Percentiles rank a stretch among this genome's conserved stretches.
These are phyloP conservation scores for Phenganax marumi DNA, from an alignment of 92 coral and sea anemone species.

Conservation along the genomic window DNA sequence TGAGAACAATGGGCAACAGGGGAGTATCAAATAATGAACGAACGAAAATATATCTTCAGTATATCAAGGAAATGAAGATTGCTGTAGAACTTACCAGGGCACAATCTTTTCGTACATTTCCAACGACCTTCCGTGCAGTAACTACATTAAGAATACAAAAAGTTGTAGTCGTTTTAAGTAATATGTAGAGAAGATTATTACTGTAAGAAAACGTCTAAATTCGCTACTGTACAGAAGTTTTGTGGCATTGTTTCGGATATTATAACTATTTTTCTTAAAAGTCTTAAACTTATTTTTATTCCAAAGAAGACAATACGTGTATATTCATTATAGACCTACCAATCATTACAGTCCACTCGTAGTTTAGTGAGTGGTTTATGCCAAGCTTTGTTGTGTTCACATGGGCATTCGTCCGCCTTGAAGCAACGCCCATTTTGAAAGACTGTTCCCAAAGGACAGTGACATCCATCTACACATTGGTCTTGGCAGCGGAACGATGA, in stretches of 20 bases:
- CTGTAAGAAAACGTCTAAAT: neutral
- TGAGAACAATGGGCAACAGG: neutral
- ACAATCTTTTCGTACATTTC: slow-evolving; percentile 57
- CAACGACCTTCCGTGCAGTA: slow-evolving; percentile 69
- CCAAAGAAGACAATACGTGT: neutral
- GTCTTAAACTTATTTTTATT: no score
- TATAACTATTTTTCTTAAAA: no score
- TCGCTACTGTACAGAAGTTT: no score
- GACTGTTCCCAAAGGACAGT: slow-evolving; percentile 71
- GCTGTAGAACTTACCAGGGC: slow-evolving; percentile 52
- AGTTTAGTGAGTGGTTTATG: slow-evolving; percentile 59
- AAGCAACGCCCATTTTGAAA: slow-evolving; percentile 61
- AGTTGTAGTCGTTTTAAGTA: neutral
- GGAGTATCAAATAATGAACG: no score
- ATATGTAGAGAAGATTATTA: neutral
- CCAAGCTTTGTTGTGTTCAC: slow-evolving; percentile 61
- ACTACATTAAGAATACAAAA: slow-evolving; percentile 33
- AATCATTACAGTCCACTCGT: slow-evolving; percentile 64
- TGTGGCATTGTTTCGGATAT: no score
- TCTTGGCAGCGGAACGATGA: slow-evolving; percentile 64
- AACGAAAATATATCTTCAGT: no score
- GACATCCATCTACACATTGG: slow-evolving; percentile 77
- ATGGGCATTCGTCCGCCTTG: slow-evolving; percentile 64
- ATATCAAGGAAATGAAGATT: no score
- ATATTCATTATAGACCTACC: slow-evolving; percentile 49